A percentile compares a stretch with the other conserved stretches of the same genome.
Evolutionary conservation across 2,113 vertebrate species (phyloP).

Genomic region (Saimiri boliviensis): DNA sequence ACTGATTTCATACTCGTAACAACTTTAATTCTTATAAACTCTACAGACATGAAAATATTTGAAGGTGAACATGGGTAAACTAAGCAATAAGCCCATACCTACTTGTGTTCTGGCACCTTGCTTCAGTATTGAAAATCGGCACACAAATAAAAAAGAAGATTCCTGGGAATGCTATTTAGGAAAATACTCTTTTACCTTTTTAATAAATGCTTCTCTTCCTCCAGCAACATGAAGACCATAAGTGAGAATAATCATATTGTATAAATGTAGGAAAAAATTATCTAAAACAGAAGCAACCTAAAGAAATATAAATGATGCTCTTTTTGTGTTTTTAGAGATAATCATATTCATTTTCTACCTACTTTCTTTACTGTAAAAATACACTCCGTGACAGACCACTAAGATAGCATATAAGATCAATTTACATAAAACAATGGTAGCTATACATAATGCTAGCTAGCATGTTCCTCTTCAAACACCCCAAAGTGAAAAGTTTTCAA

Average conservation of each 20-base stretch:
- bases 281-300: not conserved
- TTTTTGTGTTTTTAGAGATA: not conserved
- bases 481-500: not conserved
- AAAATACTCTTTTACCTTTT: not conserved
- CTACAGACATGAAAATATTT: not conserved
- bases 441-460: not conserved
- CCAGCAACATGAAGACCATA: not conserved
- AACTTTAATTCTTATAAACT: not conserved
- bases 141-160: not conserved
- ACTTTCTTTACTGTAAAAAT: not conserved
- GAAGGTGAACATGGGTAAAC: not conserved
- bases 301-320: not conserved
- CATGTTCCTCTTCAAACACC: not conserved
- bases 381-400: not conserved
- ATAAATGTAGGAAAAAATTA: not conserved
- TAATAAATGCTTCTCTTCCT: not conserved
- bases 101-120: not conserved
- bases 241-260: not conserved
- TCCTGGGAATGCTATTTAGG: accelerated
- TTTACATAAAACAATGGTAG: not conserved
- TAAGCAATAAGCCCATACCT: not conserved
- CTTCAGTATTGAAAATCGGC: not conserved
- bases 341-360: not conserved
- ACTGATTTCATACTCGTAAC: not conserved
- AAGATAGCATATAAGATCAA: not conserved